phyloP scores from a whole-genome alignment of 1,140 invertebrate species.

The Cryptotermes secundus region DNA sequence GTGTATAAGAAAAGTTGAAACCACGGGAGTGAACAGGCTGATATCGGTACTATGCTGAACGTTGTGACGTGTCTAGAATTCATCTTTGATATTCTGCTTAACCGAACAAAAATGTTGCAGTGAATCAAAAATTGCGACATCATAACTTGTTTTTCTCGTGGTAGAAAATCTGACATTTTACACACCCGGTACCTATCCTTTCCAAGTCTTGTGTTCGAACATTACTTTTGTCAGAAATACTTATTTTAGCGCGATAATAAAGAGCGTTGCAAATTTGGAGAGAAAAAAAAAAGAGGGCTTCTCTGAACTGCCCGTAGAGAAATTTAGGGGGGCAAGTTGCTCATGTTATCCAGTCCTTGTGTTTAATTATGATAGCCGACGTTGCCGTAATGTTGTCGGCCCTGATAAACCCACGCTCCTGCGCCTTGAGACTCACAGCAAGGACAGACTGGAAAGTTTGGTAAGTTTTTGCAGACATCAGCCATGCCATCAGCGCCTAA shows the following conservation, averaged over 20 bases:
- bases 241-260: background rate
- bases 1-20: no score
- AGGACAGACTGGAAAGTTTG: background rate
- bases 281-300: background rate
- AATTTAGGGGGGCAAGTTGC: background rate
- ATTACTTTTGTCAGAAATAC: background rate
- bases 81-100: background rate
- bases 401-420: slow-evolving; percentile 46
- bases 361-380: slow-evolving; percentile 44
- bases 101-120: background rate
- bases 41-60: no score
- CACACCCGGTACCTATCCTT: background rate
- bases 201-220: background rate
- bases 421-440: slow-evolving; percentile 28
- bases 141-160: background rate
- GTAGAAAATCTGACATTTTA: background rate
- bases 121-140: background rate
- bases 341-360: background rate
- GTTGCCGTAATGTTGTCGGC: slow-evolving; percentile 47
- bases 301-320: background rate
- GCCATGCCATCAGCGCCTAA: no score
- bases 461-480: background rate
- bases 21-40: no score
- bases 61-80: background rate
- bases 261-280: background rate